Base-by-base conservation (phyloP, 2,888 invertebrate genomes). In the Dolomedes plantarius region DNA sequence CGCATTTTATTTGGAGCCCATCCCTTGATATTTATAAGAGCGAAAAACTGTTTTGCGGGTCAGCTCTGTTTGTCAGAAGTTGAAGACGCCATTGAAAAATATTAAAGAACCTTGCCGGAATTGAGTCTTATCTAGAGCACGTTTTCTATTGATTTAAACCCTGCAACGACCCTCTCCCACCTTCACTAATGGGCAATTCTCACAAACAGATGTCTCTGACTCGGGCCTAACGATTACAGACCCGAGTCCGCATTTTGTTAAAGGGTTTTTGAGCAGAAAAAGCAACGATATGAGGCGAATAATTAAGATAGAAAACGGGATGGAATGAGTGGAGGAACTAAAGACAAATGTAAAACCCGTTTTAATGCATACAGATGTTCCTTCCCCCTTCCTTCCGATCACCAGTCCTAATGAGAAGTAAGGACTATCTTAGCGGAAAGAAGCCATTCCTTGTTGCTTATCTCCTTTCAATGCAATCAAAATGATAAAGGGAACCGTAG, bases 191-290 rank as follows among this genome's bases (percentile, higher is more conserved):
- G 83, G 83, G 83, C 83, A 77, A 83, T 83, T 85, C 83, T 85
- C 73, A 85, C 73, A 73, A 85, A 77, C 77, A 85, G 83, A 85
- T 77, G 83, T 85, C 83, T 67, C 72, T 85, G 83, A 85, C 77
- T 85, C 29, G 77, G 73, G 46, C 71, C 73, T 73, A 77, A 85
- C 77, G 82, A 83, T 83, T 76, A 76, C 32, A 36, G 82, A 28
- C 81, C 75, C 69, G 64, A 85, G 77, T 83, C 82, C 68, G 73
- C 73, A 77, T 78, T 67, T 85, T 85, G 50, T 36, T 46, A 36
- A 36, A 75, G 71, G 62, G 67, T 78, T 85, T 85, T 85, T 85
- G 77, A 41, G 71, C 50, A 73, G 77, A 85, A 83, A 73, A 85
- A 85, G 56, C 72, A 64, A 56, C 36, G 64, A 68, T 67, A 67